Conservation (phyloP, 2,113 vertebrate genomes). For the Dromiciops gliroides region DNA sequence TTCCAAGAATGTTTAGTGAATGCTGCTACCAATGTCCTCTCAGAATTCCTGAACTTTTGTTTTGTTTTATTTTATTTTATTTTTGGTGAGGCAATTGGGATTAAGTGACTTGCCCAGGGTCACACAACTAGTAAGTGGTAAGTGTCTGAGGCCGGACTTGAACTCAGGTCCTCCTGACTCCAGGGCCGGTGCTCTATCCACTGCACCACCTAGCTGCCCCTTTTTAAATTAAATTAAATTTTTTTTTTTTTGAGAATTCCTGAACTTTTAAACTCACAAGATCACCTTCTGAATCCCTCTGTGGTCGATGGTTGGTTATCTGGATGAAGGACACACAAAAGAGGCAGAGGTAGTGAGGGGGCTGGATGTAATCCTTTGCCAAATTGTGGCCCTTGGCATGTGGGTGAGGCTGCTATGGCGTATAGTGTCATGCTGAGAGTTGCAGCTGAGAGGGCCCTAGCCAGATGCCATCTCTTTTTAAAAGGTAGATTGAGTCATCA, state of each 20-base stretch:
- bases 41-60: not conserved
- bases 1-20: not conserved
- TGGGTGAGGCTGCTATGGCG: not conserved
- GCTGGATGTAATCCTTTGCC: not conserved
- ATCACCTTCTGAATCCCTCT: not conserved
- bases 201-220: too few species aligned
- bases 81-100: too few species aligned
- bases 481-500: not conserved
- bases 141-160: too few species aligned
- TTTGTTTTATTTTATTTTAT: too few species aligned
- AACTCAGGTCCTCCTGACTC: too few species aligned
- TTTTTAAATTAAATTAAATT: too few species aligned
- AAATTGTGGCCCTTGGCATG: not conserved
- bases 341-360: not conserved
- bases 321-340: not conserved
- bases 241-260: too few species aligned
- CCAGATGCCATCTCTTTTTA: not conserved
- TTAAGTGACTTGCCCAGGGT: too few species aligned
- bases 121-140: too few species aligned
- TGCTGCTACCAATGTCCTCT: not conserved
- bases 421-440: not conserved
- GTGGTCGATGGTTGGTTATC: not conserved
- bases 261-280: not conserved
- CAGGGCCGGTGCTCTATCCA: too few species aligned
- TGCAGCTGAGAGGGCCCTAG: not conserved